phyloP scores from a whole-genome alignment of 2,797 vertebrate species.

The Lithobates pipiens region DNA sequence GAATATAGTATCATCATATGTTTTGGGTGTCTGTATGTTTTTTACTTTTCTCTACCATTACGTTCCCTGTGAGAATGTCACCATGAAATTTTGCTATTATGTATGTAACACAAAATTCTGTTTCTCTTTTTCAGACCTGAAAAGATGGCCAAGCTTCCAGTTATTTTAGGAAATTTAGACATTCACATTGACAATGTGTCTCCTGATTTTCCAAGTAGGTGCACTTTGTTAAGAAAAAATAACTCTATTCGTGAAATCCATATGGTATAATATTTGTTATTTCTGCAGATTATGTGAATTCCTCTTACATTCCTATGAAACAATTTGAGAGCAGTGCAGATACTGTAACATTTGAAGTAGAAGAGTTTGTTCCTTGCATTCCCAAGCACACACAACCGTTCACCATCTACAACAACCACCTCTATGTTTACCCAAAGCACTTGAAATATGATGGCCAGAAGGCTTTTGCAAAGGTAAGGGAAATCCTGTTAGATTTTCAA shows the following conservation, averaged over 20 bases:
- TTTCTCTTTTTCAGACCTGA: constrained; percentile 81
- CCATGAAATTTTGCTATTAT: no score
- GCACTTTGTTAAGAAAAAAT: background rate
- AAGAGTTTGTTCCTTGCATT: constrained; percentile 94
- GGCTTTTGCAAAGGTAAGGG: constrained; percentile 90
- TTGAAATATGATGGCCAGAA: constrained; percentile 97
- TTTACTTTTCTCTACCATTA: no score
- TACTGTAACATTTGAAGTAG: constrained; percentile 86
- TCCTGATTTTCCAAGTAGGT: constrained; percentile 90
- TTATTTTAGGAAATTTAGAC: constrained; percentile 95
- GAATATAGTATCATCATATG: no score
- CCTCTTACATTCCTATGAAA: constrained; percentile 94
- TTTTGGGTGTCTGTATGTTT: no score
- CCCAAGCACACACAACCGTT: constrained; percentile 94
- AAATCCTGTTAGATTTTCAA: background rate
- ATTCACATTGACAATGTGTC: constrained; percentile 91
- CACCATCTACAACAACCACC: constrained; percentile 95
- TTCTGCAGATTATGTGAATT: constrained; percentile 90
- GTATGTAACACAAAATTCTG: background rate
- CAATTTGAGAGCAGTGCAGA: constrained; percentile 83
- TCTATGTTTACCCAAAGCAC: constrained; percentile 93
- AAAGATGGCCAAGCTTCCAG: constrained; percentile 97
- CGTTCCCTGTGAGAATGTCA: no score
- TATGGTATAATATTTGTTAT: constrained; percentile 60
- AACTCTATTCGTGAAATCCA: background rate